phyloP scores from a whole-genome alignment of 1,140 invertebrate species.

The Cydia amplana region DNA sequence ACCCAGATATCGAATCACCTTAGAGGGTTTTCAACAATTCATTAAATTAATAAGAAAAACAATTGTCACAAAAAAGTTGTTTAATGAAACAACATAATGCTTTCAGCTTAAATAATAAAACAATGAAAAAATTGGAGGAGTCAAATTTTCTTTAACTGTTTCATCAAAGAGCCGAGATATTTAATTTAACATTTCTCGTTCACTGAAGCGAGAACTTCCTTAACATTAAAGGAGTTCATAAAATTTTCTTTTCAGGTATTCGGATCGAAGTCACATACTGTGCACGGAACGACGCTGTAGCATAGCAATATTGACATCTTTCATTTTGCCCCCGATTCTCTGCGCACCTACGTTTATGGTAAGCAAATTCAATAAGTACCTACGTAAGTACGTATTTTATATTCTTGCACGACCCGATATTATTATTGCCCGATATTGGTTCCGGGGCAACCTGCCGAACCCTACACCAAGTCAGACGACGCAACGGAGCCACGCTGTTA shows the following conservation, averaged over 20 bases:
- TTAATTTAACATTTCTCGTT: neutral
- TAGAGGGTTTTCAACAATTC: too few relatives aligned
- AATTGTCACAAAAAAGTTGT: neutral
- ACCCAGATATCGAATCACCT: too few relatives aligned
- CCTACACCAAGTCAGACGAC: too few relatives aligned
- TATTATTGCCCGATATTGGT: too few relatives aligned
- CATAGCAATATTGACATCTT: conserved; percentile 86
- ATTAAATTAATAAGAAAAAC: too few relatives aligned
- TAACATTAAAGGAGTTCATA: neutral
- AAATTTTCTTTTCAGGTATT: conserved; percentile 62
- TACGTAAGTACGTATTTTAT: neutral
- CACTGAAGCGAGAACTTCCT: neutral
- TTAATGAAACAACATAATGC: neutral
- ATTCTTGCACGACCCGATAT: too few relatives aligned
- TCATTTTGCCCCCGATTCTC: conserved; percentile 86
- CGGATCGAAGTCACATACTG: conserved; percentile 76
- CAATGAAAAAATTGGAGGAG: neutral
- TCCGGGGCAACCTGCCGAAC: too few relatives aligned
- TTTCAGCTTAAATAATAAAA: too few relatives aligned
- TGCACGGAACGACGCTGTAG: conserved; percentile 86
- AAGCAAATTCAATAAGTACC: conserved; percentile 45
- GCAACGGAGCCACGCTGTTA: too few relatives aligned
- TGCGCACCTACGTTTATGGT: conserved; percentile 90
- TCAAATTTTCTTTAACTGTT: neutral
- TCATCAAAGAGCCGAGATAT: neutral